phyloP scores from a whole-genome alignment of 2,113 vertebrate species.

The Lanius ludovicianus region DNA sequence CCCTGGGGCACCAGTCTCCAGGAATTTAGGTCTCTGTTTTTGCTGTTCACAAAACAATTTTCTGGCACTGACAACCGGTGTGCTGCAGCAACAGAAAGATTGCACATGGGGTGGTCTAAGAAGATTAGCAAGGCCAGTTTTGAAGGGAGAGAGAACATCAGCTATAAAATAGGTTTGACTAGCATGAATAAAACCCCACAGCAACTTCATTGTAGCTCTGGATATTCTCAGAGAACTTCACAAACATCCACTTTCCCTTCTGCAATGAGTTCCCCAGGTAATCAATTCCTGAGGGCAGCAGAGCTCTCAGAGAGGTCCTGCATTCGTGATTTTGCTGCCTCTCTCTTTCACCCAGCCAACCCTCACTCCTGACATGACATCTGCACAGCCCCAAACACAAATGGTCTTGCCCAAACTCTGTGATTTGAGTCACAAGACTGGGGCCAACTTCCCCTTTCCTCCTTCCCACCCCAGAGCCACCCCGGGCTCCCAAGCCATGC shows the following conservation, averaged over 20 bases:
- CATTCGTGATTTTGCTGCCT: not conserved
- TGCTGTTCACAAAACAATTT: not conserved
- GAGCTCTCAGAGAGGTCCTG: not conserved
- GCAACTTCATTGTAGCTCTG: not conserved
- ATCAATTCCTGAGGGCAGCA: accelerated
- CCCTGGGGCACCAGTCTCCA: not conserved
- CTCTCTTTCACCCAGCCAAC: not conserved
- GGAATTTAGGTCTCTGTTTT: not conserved
- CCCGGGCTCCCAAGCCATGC: not conserved
- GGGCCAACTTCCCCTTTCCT: not conserved
- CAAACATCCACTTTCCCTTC: not conserved
- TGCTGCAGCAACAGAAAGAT: not conserved
- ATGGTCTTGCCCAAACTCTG: not conserved
- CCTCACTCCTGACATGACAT: not conserved
- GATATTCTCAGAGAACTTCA: not conserved
- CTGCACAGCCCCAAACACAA: not conserved
- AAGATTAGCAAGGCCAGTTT: not conserved
- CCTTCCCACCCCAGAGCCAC: not conserved
- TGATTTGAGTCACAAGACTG: not conserved
- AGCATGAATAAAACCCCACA: accelerated
- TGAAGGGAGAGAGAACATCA: not conserved
- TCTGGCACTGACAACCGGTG: not conserved
- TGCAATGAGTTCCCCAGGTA: not conserved
- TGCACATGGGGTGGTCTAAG: not conserved
- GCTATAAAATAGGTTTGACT: not conserved